Conservation (phyloP, 2,797 vertebrate species). For the Pantherophis vulpinus region DNA sequence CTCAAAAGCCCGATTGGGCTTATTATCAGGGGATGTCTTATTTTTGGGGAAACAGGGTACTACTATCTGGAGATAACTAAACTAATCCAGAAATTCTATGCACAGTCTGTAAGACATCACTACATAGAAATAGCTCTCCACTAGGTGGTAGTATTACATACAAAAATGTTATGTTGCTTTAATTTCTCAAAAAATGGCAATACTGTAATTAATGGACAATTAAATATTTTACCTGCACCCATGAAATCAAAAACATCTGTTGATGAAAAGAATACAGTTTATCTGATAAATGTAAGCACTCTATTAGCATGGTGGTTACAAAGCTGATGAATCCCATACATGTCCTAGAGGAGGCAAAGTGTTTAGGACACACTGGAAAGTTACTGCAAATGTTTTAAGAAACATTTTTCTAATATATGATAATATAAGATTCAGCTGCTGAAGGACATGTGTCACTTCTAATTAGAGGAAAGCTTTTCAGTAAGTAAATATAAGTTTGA, state of each 20-base stretch:
- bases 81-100: neutral
- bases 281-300: conserved; percentile 46
- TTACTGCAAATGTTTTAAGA: neutral
- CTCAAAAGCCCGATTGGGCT: too few species aligned
- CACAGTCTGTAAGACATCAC: fast-evolving
- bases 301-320: neutral
- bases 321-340: neutral
- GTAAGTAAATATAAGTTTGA: neutral
- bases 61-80: neutral
- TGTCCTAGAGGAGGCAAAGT: neutral
- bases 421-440: neutral
- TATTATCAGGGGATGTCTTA: too few species aligned
- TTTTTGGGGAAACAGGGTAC: too few species aligned
- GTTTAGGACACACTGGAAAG: neutral
- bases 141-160: conserved; percentile 50
- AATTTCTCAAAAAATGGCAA: neutral
- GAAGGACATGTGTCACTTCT: neutral
- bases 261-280: conserved; percentile 25
- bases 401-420: neutral
- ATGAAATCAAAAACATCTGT: neutral
- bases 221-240: neutral
- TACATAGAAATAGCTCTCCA: conserved; percentile 11
- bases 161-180: neutral
- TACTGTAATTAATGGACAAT: neutral
- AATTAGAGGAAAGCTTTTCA: neutral